Evolutionary conservation across 2,113 vertebrate genomes (phyloP).

Genomic region (Microtus richardsoni): DNA sequence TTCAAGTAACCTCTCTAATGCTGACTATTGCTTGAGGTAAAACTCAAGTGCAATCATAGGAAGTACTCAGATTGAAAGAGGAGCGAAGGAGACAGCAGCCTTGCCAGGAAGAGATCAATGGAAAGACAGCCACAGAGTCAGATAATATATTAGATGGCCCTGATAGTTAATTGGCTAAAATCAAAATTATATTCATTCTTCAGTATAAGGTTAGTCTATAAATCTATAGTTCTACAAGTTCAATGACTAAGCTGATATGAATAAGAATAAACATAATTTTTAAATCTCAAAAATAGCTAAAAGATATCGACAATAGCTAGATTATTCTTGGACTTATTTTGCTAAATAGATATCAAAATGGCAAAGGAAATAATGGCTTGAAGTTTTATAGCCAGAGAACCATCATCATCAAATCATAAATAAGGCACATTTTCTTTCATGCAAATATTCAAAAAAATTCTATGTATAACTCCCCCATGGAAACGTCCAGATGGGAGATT

Average conservation of each 20-base stretch:
- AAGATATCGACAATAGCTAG: neutral
- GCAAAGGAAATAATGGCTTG: neutral
- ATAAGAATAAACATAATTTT: neutral
- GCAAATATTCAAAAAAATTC: neutral
- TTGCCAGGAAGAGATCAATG: neutral
- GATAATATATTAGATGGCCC: neutral
- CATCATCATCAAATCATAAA: neutral
- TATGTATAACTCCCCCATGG: neutral
- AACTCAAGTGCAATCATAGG: neutral
- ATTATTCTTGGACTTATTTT: neutral
- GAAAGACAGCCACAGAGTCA: neutral
- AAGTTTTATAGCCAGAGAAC: neutral
- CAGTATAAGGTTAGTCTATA: neutral
- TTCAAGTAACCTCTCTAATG: neutral
- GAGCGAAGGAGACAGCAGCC: neutral
- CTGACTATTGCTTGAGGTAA: neutral
- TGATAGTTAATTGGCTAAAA: neutral
- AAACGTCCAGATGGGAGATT: neutral
- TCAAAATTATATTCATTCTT: neutral
- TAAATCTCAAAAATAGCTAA: neutral
- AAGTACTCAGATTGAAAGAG: conserved; percentile 28
- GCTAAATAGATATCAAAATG: neutral
- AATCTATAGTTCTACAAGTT: neutral
- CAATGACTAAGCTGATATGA: neutral
- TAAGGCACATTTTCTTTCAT: neutral